Evolutionary conservation across 2,888 invertebrate species (phyloP).

Genomic region (Synergus japonicus): DNA sequence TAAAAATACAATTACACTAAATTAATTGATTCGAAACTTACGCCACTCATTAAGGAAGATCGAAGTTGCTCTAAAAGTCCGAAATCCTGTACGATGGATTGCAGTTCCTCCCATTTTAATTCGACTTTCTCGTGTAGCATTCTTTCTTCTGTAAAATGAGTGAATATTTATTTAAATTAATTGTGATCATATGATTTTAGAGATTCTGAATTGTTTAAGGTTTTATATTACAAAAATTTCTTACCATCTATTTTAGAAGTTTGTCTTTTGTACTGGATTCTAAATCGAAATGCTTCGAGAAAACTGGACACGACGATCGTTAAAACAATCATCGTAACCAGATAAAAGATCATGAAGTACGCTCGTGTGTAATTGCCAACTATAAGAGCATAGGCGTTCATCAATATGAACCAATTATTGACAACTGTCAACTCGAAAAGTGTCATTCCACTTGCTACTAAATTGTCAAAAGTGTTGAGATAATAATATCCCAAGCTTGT

Average conservation of each 20-base stretch:
- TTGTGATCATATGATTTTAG: conserved; percentile 30
- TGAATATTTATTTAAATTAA: conserved; percentile 23
- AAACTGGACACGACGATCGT: conserved; percentile 94
- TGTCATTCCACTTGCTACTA: conserved; percentile 88
- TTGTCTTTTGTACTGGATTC: conserved; percentile 91
- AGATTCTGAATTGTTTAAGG: background rate
- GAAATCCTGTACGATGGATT: conserved; percentile 79
- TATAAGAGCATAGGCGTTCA: conserved; percentile 90
- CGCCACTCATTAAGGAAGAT: conserved; percentile 78
- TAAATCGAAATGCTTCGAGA: conserved; percentile 91
- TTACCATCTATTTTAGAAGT: conserved; percentile 88
- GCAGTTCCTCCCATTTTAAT: conserved; percentile 85
- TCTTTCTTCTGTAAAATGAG: conserved; percentile 82
- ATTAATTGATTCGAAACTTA: conserved; percentile 67
- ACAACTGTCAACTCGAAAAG: conserved; percentile 94
- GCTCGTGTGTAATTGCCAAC: conserved; percentile 86
- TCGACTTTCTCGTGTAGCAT: conserved; percentile 87
- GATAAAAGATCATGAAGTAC: conserved; percentile 94
- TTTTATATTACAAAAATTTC: conserved; percentile 42
- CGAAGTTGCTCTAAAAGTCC: conserved; percentile 79
- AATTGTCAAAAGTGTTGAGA: conserved; percentile 90
- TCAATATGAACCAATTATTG: conserved; percentile 95
- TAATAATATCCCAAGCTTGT: conserved; percentile 90
- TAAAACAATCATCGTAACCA: conserved; percentile 94
- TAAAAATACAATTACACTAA: background rate